Conservation (phyloP, 2,113 vertebrate species). For the Eublepharis macularius region DNA sequence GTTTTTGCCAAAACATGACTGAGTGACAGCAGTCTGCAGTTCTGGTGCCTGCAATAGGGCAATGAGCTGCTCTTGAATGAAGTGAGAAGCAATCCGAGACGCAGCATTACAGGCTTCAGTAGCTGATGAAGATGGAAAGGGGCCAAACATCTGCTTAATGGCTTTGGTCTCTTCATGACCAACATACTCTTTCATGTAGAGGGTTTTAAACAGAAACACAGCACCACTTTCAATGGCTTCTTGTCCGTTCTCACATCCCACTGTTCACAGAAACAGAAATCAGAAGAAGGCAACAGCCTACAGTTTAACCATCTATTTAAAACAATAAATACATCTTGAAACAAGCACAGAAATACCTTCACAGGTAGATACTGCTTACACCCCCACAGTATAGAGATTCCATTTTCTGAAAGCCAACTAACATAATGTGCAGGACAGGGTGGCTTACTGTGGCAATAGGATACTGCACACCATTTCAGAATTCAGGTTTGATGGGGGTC, state of each 20-base stretch:
- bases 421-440: neutral
- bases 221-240: slow-evolving; percentile 89
- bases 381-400: too few species aligned
- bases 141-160: slow-evolving; percentile 95
- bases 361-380: too few species aligned
- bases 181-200: slow-evolving; percentile 86
- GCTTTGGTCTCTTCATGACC: slow-evolving; percentile 88
- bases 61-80: slow-evolving; percentile 78
- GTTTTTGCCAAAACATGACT: slow-evolving; percentile 84
- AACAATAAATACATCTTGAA: neutral
- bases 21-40: slow-evolving; percentile 60
- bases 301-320: neutral
- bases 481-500: neutral
- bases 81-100: slow-evolving; percentile 78
- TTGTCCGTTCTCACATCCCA: slow-evolving; percentile 88
- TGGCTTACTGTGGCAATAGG: too few species aligned
- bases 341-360: neutral
- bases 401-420: neutral
- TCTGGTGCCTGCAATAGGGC: slow-evolving; percentile 79
- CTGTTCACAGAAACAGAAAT: slow-evolving; percentile 74
- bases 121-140: slow-evolving; percentile 89
- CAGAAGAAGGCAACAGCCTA: slow-evolving; percentile 47
- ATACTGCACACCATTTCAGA: neutral
- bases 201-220: slow-evolving; percentile 91
- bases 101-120: slow-evolving; percentile 82